Evolutionary conservation across 2,888 invertebrate species (phyloP), one percentile per base, ranked within the genome.

Genomic region (Aphodius sticticus): DNA sequence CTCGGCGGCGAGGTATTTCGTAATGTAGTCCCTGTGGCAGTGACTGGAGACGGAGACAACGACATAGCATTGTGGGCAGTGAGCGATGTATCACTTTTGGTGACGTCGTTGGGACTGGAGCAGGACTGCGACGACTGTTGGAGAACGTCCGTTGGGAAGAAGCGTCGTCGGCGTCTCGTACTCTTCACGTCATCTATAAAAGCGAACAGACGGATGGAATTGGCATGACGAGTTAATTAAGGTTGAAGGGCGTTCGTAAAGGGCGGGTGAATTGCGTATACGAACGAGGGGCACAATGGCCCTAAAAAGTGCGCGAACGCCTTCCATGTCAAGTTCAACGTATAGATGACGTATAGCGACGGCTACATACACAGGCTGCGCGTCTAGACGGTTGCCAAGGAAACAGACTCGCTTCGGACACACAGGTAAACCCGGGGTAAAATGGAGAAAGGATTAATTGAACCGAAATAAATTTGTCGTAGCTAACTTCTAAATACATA

Each of bases 81-180:
- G 84, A 81, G 81, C 79, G 83, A 84, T 80, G 82, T 83, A 83
- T 86, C 85, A 84, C 84, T 83, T 82, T 82, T 84, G 26, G 77
- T 71, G 69, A 80, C 82, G 76, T 83, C 84, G 37, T 35, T 26
- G 76, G 82, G 80, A 76, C 79, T 83, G 69, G 82, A 79, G 80
- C 76, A 79, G 35, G 81, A 75, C 74, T 82, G 81, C 37, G 80
- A 76, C 7, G 86, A 81, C 79, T 85, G 85, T 77, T 87, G 86
- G 35, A 88, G 84, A 6, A 88, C 84, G 81, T 88, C 87, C 38
- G 86, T 84, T 6, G 87, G 87, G 79, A 87, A 87, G 82, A 88
- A 87, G 16, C 87, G 87, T 76, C 88, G 84, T 36, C 86, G 83
- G 70, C 87, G 84, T 71, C 87, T 85, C 78, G 87, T 85, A 79